Conservation (phyloP, 2,888 invertebrate species). For the Chrysolina oricalcia region DNA sequence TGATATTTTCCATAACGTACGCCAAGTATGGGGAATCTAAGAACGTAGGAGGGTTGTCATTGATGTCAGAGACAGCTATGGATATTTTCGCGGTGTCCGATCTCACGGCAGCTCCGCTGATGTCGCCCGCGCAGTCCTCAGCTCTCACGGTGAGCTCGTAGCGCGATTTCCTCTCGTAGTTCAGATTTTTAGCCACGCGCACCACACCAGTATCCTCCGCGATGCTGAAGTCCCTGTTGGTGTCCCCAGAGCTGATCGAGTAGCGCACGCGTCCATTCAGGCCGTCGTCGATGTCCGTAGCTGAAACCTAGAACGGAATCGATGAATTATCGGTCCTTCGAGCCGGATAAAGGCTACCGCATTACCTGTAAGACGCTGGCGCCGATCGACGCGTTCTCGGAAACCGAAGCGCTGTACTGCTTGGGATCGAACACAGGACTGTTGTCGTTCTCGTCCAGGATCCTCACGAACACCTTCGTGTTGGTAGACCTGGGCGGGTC, state of each 20-base stretch:
- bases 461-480: constrained; percentile 80
- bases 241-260: constrained; percentile 91
- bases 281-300: constrained; percentile 91
- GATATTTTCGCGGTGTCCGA: constrained; percentile 87
- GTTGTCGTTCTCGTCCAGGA: constrained; percentile 93
- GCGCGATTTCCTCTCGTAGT: constrained; percentile 91
- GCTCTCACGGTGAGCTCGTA: constrained; percentile 90
- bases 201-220: constrained; percentile 94
- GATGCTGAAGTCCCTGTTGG: constrained; percentile 92
- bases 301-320: constrained; percentile 80
- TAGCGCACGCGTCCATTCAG: constrained; percentile 93
- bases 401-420: constrained; percentile 91
- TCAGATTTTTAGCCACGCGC: constrained; percentile 92
- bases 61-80: constrained; percentile 91
- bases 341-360: neutral
- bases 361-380: constrained; percentile 89
- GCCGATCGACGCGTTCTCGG: constrained; percentile 95
- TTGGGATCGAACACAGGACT: constrained; percentile 91
- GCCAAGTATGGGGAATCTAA: constrained; percentile 94
- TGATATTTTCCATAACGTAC: constrained; percentile 93
- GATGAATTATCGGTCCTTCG: neutral
- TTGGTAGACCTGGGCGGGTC: constrained; percentile 85
- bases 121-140: constrained; percentile 89
- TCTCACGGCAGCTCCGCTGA: constrained; percentile 74
- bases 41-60: constrained; percentile 95